Evolutionary conservation across 2,797 vertebrate genomes (phyloP).

Genomic region (Paguma larvata): DNA sequence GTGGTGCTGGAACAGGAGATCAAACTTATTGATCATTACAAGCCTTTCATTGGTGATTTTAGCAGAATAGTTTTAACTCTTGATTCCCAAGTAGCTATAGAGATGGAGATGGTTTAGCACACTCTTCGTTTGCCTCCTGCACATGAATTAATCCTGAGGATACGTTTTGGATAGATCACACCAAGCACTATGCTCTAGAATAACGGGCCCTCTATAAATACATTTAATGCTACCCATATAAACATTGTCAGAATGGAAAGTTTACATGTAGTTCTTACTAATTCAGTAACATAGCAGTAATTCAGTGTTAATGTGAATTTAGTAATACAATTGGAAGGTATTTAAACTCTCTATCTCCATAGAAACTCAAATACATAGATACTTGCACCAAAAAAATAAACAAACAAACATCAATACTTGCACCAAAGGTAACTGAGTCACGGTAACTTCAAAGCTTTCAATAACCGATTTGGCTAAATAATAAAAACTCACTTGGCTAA

Average conservation of each 20-base stretch:
- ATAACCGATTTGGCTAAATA: slow-evolving; percentile 23
- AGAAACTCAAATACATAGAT: slow-evolving; percentile 44
- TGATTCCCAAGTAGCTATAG: background rate
- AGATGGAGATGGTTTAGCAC: slow-evolving; percentile 1
- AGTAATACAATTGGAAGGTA: background rate
- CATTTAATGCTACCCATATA: background rate
- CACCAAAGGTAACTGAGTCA: background rate
- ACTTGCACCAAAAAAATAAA: background rate
- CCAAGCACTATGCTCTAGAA: background rate
- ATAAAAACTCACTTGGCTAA: background rate
- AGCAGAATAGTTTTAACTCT: slow-evolving; percentile 60
- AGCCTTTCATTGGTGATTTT: slow-evolving; percentile 65
- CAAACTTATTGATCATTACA: slow-evolving; percentile 56
- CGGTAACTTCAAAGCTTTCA: slow-evolving; percentile 39
- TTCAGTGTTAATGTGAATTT: background rate
- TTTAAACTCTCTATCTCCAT: background rate
- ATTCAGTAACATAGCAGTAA: slow-evolving; percentile 23
- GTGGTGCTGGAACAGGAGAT: slow-evolving; percentile 31
- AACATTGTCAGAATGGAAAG: slow-evolving; percentile 17
- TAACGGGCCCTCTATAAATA: background rate
- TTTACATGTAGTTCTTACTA: background rate
- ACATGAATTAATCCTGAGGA: background rate
- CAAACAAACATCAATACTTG: slow-evolving; percentile 3
- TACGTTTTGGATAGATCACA: background rate
- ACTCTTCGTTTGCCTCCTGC: background rate